Evolutionary conservation across 2,113 vertebrate genomes (phyloP).

Genomic region (Sander lucioperca): DNA sequence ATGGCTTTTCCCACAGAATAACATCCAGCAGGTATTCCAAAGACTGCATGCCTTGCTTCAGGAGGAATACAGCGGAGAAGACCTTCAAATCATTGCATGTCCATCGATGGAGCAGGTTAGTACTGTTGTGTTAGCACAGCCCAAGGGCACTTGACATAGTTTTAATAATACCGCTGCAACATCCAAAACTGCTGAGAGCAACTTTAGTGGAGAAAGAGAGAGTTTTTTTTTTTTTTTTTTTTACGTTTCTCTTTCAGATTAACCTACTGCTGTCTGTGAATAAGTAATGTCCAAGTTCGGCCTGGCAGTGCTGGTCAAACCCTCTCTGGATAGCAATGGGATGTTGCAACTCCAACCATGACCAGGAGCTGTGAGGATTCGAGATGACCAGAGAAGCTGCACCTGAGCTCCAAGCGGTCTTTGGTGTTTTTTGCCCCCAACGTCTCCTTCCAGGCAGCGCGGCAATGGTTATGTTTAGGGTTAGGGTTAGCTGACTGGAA

Average conservation of each 20-base stretch:
- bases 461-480: too few species aligned
- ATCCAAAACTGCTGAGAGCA: constrained; percentile 56
- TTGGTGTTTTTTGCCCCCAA: too few species aligned
- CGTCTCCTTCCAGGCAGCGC: too few species aligned
- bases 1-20: constrained; percentile 86
- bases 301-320: constrained; percentile 27
- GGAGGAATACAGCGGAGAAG: constrained; percentile 95
- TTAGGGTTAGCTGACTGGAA: too few species aligned
- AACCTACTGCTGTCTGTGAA: constrained; percentile 91
- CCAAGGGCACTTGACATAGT: constrained; percentile 51
- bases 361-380: constrained; percentile 40
- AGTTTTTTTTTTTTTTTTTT: constrained; percentile 7
- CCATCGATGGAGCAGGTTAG: constrained; percentile 96
- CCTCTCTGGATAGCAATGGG: constrained; percentile 31
- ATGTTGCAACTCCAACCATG: constrained; percentile 43
- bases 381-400: constrained; percentile 47
- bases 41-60: constrained; percentile 92
- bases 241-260: constrained; percentile 86
- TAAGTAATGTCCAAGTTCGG: constrained; percentile 83
- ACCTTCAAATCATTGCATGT: constrained; percentile 95
- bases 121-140: constrained; percentile 24
- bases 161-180: constrained; percentile 58
- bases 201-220: constrained; percentile 44
- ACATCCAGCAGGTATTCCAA: constrained; percentile 97
- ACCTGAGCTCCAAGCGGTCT: constrained; percentile 15